These are phyloP conservation scores for Calephelis virginiensis DNA, from an alignment of 1,140 invertebrate genomes.

Conservation along the genomic window DNA sequence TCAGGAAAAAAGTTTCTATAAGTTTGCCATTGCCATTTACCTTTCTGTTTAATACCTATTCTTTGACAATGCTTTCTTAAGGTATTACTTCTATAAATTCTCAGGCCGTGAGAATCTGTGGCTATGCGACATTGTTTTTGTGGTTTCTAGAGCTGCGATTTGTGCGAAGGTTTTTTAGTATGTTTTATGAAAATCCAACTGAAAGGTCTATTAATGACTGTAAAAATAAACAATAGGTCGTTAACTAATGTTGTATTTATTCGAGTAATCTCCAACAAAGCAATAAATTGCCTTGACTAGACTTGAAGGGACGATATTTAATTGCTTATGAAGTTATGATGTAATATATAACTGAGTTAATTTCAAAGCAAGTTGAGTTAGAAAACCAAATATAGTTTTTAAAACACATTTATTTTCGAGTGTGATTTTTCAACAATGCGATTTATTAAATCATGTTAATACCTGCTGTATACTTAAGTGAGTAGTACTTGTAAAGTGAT, in stretches of 20 bases:
- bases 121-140: conserved; percentile 16
- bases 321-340: too few relatives aligned
- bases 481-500: too few relatives aligned
- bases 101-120: conserved; percentile 18
- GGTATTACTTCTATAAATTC: conserved; percentile 2
- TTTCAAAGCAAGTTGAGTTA: too few relatives aligned
- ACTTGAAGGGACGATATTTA: background rate
- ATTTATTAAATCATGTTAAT: too few relatives aligned
- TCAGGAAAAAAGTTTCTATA: background rate
- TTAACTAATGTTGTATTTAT: background rate
- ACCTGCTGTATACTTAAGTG: too few relatives aligned
- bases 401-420: too few relatives aligned
- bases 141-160: background rate
- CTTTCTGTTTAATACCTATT: conserved; percentile 8
- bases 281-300: background rate
- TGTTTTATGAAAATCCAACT: conserved; percentile 9
- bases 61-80: conserved; percentile 20
- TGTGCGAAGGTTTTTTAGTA: background rate
- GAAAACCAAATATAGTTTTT: too few relatives aligned
- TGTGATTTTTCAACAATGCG: too few relatives aligned
- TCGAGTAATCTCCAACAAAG: background rate
- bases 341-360: too few relatives aligned
- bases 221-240: background rate
- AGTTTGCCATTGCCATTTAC: background rate
- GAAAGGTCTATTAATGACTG: background rate